Evolutionary conservation across 1,140 invertebrate genomes (phyloP).

Genomic region (Geopemphigus sp.): DNA sequence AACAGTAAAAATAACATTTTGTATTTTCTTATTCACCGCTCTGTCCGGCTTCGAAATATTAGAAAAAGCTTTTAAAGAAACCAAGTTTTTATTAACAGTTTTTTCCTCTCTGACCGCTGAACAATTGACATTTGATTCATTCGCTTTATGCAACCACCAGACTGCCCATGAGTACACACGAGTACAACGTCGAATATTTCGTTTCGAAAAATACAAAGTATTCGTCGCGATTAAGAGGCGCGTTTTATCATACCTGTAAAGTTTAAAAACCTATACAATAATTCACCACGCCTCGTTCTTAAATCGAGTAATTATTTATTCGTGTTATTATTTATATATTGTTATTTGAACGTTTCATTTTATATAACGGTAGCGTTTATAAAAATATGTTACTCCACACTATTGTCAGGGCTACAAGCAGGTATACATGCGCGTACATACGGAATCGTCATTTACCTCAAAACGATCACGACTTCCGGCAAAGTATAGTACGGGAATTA

Average conservation of each 20-base stretch:
- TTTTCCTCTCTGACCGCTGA: neutral
- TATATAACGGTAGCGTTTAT: too few relatives aligned
- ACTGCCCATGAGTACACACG: neutral
- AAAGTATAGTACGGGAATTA: slow-evolving; percentile 10
- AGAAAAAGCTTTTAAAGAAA: slow-evolving; percentile 45
- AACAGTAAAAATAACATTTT: slow-evolving; percentile 32
- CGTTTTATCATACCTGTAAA: too few relatives aligned
- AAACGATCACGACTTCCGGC: slow-evolving; percentile 19
- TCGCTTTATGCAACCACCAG: too few relatives aligned
- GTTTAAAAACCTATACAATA: too few relatives aligned
- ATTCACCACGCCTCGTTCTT: too few relatives aligned
- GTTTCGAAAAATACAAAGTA: neutral
- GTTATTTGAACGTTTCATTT: too few relatives aligned
- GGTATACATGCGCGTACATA: neutral
- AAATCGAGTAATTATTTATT: too few relatives aligned
- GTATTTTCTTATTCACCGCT: neutral
- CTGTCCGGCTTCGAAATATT: neutral
- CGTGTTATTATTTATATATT: too few relatives aligned
- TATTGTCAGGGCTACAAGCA: neutral
- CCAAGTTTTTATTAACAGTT: slow-evolving; percentile 25
- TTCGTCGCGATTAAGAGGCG: too few relatives aligned
- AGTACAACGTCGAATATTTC: neutral
- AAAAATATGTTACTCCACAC: too few relatives aligned
- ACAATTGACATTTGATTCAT: neutral
- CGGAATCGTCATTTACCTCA: slow-evolving; percentile 23